Base-by-base conservation (phyloP, 2,888 invertebrate genomes). In the Mythimna ferrago region DNA sequence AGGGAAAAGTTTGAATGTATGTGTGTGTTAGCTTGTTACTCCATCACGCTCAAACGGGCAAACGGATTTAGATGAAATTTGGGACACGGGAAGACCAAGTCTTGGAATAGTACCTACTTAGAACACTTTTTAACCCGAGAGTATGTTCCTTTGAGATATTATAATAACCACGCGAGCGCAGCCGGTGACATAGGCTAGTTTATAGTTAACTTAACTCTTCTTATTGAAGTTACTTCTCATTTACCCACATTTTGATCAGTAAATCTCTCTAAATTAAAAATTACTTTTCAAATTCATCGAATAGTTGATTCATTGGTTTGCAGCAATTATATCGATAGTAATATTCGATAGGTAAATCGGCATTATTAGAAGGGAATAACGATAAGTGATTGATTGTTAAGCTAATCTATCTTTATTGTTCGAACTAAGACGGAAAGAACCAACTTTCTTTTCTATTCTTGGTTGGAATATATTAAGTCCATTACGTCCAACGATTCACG, bases 301-400 rank as follows among this genome's bases (percentile, higher is more conserved):
- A 57, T 44, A 62, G 19, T 57, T 71, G 51, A 73, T 65, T 78
- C 60, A 69, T 78, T 71, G 56, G 14, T 61, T 63, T 63, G n/a
- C 66, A 16, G 6, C 38, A 48, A 67, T 38, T 32, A 44, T 21
- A 60, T 54, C 7, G 26, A 26, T 60, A 64, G 10, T 21, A 35
- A 1, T 54, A n/a, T 57, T 63, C 26, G n/a, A 58, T 63, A 63
- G 71, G 48, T 35, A 56, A 60, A 67, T 60, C 11, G 10, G 35
- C 21, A 35, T 44, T 56, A 26, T 38, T 19, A 44, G 44, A 67
- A 73, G 44, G 2, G 48, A 74, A 67, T 51, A 67, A 65, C 38
- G n/a, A 63, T 80, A 66, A 70, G 53, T 76, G 56, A 66, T 81
- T 66, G 60, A 54, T 54, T 65, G 44, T 44, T 53, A 35, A 60